Percentiles rank a stretch among this genome's conserved stretches.
These are phyloP conservation scores for Elysia chlorotica DNA, from an alignment of 1,140 invertebrate species.

Conservation along the genomic window DNA sequence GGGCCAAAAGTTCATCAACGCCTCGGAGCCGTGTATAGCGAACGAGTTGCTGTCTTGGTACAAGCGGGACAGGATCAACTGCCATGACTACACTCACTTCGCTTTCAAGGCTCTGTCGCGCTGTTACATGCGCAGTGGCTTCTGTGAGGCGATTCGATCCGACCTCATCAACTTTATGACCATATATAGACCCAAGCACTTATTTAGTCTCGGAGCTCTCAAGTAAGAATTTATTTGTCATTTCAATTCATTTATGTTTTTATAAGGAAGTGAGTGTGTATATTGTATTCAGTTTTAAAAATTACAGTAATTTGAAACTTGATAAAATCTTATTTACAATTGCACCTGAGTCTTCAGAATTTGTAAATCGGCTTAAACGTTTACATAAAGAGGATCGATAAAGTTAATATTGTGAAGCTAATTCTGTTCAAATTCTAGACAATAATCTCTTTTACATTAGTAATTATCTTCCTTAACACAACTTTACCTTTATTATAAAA, in stretches of 20 bases:
- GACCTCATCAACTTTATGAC: not conserved
- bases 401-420: not conserved
- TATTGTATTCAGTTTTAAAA: not conserved
- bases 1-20: conserved; percentile 3
- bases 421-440: too few relatives aligned
- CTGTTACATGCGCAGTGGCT: not conserved
- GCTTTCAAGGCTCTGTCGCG: not conserved
- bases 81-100: not conserved
- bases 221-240: not conserved
- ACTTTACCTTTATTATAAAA: too few relatives aligned
- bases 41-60: not conserved
- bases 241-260: not conserved
- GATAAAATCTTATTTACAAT: not conserved
- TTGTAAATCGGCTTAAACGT: not conserved
- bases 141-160: not conserved
- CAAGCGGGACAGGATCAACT: not conserved
- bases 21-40: not conserved
- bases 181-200: not conserved
- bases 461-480: too few relatives aligned
- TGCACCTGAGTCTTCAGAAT: not conserved
- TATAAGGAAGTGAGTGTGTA: not conserved
- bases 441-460: too few relatives aligned
- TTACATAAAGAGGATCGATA: not conserved
- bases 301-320: not conserved
- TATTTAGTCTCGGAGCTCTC: not conserved